Conservation (phyloP, 2,113 vertebrate species). For the Panthera uncia region DNA sequence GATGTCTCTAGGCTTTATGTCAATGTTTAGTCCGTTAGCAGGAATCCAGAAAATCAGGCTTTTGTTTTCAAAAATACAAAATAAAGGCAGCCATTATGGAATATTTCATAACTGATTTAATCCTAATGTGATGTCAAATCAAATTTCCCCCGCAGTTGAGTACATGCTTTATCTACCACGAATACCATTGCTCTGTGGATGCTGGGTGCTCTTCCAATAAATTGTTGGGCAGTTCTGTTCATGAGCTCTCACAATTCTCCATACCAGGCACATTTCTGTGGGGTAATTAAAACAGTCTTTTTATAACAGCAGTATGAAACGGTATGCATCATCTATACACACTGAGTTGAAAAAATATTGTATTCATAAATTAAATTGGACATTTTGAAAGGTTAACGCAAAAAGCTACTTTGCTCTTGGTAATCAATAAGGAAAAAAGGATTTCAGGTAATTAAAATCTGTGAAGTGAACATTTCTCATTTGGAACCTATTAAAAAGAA, state of each 20-base stretch:
- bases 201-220: not conserved
- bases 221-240: not conserved
- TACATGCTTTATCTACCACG: not conserved
- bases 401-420: slow-evolving; percentile 76
- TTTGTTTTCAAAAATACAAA: slow-evolving; percentile 59
- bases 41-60: slow-evolving; percentile 41
- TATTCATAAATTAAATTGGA: slow-evolving; percentile 81
- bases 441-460: slow-evolving; percentile 85
- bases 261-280: slow-evolving; percentile 60
- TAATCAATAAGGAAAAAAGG: slow-evolving; percentile 80
- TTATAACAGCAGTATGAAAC: slow-evolving; percentile 57
- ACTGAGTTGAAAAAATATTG: slow-evolving; percentile 66
- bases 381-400: slow-evolving; percentile 83
- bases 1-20: not conserved
- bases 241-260: slow-evolving; percentile 39
- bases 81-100: not conserved
- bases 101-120: slow-evolving; percentile 59
- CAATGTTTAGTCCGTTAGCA: not conserved
- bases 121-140: slow-evolving; percentile 67
- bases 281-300: slow-evolving; percentile 73
- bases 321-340: slow-evolving; percentile 51
- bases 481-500: slow-evolving; percentile 72
- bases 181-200: slow-evolving; percentile 23
- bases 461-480: slow-evolving; percentile 79
- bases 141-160: slow-evolving; percentile 45